Conservation (phyloP, 2,888 invertebrate genomes). For the Drosophila melanosoma region DNA sequence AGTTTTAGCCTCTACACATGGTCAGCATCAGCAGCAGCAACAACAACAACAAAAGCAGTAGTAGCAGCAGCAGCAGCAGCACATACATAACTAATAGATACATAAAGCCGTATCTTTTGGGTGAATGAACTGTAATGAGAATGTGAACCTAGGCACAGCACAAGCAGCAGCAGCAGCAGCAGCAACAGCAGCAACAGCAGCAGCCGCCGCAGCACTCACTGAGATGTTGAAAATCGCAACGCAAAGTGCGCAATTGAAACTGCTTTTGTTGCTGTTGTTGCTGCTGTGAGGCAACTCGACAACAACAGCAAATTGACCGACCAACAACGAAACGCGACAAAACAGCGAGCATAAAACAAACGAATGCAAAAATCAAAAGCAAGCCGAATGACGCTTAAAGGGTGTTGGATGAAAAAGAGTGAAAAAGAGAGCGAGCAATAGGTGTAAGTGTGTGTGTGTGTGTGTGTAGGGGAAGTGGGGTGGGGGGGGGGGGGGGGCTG, state of each 20-base stretch:
- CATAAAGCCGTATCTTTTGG: constrained; percentile 79
- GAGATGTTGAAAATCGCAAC: constrained; percentile 75
- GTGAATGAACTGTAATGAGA: constrained; percentile 83
- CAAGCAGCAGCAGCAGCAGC: background rate
- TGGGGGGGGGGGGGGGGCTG: background rate
- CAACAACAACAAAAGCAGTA: constrained; percentile 21
- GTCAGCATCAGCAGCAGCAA: constrained; percentile 34
- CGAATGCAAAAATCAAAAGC: constrained; percentile 51
- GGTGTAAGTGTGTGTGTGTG: background rate
- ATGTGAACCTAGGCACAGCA: constrained; percentile 77
- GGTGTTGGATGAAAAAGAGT: background rate
- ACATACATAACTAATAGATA: constrained; percentile 82
- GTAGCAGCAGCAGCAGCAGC: constrained; percentile 34
- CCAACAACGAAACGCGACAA: constrained; percentile 57
- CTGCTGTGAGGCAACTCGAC: constrained; percentile 15
- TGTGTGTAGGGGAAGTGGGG: background rate
- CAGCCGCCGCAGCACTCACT: constrained; percentile 25
- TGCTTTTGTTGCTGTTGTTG: constrained; percentile 29
- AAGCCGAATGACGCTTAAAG: background rate
- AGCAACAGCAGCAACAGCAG: background rate
- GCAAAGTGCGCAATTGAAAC: constrained; percentile 77
- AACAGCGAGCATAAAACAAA: constrained; percentile 63
- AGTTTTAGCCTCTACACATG: constrained; percentile 55
- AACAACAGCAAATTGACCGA: constrained; percentile 46
- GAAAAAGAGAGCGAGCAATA: too few species aligned